A percentile compares a stretch with the other conserved stretches of the same genome.
phyloP scores from a whole-genome alignment of 2,888 invertebrate species.

The Stomorhina lunata region DNA sequence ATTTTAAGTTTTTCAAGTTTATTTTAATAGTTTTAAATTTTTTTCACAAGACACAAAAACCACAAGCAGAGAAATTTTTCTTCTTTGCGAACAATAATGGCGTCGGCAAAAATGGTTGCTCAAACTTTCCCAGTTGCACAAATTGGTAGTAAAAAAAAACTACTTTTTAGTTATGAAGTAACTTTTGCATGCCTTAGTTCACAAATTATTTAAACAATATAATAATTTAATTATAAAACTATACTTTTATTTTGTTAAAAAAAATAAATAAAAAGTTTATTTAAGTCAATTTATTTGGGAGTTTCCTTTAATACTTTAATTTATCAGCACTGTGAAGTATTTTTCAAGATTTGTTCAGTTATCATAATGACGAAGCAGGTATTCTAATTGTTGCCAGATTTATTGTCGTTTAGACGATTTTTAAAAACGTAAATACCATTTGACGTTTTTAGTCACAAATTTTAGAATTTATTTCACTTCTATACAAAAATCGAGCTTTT shows the following conservation, averaged over 20 bases:
- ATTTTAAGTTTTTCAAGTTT: conserved; percentile 21
- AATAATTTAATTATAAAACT: background rate
- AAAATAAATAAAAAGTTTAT: background rate
- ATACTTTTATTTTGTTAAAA: background rate
- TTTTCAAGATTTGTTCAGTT: conserved; percentile 12
- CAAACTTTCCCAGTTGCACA: conserved; percentile 47
- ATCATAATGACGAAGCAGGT: conserved; percentile 56
- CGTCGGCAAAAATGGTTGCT: conserved; percentile 78
- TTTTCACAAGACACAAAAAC: conserved; percentile 68
- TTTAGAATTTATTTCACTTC: no score
- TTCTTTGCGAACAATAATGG: conserved; percentile 77
- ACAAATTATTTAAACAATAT: background rate
- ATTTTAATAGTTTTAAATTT: conserved; percentile 65
- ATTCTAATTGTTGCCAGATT: conserved; percentile 5
- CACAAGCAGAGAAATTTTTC: conserved; percentile 75
- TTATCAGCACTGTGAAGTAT: conserved; percentile 38
- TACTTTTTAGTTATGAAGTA: background rate
- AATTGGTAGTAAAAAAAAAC: background rate
- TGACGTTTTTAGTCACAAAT: no score
- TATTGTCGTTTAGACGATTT: no score
- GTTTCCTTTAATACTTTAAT: background rate
- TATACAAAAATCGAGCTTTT: no score
- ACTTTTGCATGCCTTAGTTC: no score
- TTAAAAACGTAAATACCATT: no score
- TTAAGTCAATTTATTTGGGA: background rate